These are phyloP conservation scores for Mastigias papua DNA, from an alignment of 30 jellyfish, hydroid and myxozoan genomes.

Conservation along the genomic window DNA sequence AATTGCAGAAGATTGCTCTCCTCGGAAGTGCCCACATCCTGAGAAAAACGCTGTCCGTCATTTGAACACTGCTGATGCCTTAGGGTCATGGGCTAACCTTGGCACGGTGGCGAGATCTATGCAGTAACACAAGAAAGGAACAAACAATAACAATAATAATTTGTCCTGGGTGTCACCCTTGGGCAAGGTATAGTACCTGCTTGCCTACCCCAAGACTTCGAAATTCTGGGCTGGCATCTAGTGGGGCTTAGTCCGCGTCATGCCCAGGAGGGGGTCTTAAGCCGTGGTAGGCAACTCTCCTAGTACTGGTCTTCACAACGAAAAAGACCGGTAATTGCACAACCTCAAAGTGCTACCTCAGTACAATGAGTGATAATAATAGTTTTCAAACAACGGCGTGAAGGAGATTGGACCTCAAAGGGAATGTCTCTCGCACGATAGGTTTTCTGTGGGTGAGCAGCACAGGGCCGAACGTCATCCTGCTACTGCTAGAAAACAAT, in stretches of 20 bases:
- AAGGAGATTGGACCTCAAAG: neutral
- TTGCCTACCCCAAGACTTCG: neutral
- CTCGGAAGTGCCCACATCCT: too few relatives aligned
- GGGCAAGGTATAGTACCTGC: neutral
- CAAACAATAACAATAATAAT: too few relatives aligned
- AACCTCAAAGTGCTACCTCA: neutral
- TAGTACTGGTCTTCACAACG: neutral
- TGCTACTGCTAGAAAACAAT: neutral
- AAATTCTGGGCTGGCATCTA: neutral
- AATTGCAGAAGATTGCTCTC: too few relatives aligned
- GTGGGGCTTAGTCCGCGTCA: neutral
- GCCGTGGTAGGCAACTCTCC: neutral
- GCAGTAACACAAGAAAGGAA: too few relatives aligned
- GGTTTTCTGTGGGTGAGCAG: neutral
- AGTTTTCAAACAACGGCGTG: neutral
- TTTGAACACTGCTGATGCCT: too few relatives aligned
- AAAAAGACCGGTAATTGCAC: neutral
- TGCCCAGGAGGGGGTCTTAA: neutral
- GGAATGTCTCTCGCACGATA: neutral
- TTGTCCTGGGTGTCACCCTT: too few relatives aligned
- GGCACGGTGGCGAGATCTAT: too few relatives aligned
- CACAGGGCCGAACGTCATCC: neutral
- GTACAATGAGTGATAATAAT: neutral
- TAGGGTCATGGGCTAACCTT: too few relatives aligned
- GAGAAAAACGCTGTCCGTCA: too few relatives aligned